These are phyloP conservation scores for Congeria kusceri DNA, from an alignment of 2,888 invertebrate genomes.

Conservation along the genomic window DNA sequence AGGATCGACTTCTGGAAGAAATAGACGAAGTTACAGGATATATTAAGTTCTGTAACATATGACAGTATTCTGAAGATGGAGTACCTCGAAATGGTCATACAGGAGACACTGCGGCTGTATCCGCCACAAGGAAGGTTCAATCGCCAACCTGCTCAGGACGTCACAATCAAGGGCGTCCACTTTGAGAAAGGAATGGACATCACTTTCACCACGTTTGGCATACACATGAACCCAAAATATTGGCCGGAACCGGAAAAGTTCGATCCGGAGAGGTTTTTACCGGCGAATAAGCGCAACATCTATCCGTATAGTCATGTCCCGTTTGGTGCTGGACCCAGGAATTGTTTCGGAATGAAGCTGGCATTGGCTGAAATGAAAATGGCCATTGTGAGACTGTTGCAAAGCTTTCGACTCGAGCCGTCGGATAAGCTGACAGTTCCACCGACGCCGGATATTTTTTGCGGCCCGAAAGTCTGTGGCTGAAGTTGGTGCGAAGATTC, in stretches of 20 bases:
- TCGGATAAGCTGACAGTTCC: conserved; percentile 52
- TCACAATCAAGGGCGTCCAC: conserved; percentile 52
- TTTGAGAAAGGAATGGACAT: conserved; percentile 65
- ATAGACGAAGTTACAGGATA: conserved; percentile 37
- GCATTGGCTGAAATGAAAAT: conserved; percentile 73
- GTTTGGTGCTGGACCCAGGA: conserved; percentile 77
- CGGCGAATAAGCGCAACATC: conserved; percentile 49
- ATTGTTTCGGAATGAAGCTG: conserved; percentile 77
- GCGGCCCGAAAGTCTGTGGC: conserved; percentile 26
- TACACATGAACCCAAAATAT: conserved; percentile 63
- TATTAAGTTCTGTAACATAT: conserved; percentile 30
- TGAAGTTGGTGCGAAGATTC: conserved; percentile 24
- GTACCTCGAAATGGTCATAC: conserved; percentile 64
- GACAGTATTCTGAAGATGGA: conserved; percentile 56
- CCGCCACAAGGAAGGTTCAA: conserved; percentile 59
- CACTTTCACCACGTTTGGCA: conserved; percentile 50
- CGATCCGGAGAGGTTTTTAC: conserved; percentile 69
- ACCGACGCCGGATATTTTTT: conserved; percentile 14
- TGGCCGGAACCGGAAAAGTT: conserved; percentile 71
- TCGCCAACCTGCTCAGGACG: conserved; percentile 53
- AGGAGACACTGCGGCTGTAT: conserved; percentile 66
- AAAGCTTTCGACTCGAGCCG: conserved; percentile 55
- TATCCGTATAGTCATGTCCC: conserved; percentile 70
- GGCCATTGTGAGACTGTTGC: conserved; percentile 66
- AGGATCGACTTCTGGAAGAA: conserved; percentile 75